Evolutionary conservation across 2,888 invertebrate species (phyloP), one percentile per base, ranked within the genome.

Genomic region (Rhyacophila evoluta): DNA sequence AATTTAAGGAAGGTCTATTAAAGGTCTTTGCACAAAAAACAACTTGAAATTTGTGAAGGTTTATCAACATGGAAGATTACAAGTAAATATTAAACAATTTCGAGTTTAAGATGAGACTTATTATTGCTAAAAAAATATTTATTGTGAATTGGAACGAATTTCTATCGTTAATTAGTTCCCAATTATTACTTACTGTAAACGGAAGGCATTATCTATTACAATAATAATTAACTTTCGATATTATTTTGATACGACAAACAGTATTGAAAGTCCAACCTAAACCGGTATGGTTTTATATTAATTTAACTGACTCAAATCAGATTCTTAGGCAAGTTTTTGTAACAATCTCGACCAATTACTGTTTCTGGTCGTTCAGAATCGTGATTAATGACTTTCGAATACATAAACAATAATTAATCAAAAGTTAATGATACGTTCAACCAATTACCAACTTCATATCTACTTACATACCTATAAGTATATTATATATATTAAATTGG

Each of bases 371-470:
- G 29, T 33, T 33, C 6, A 6, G 55, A 55, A 25, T 55, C 19
- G 55, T 55, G 55, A 55, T 55, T 55, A 55, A 55, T 55, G 55
- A 55, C 55, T 55, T 55, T 55, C 55, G 19, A 55, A 55, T 55
- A 55, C 55, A 55, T 55, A 55, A 55, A 55, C 55, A 55, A 55
- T 55, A 55, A 55, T 55, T 55, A 55, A 55, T 55, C 55, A 55
- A 55, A 55, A 55, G 55, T 55, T 55, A 55, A 55, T 55, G 55
- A 55, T 55, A 55, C 55, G 55, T 55, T 19, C 19, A 55, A 55
- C 55, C 55, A 55, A 55, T 55, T 55, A 55, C 55, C 55, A 55
- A 55, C 15, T 55, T 19, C 8, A 19, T 19, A 55, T 55, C 8
- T 55, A 55, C 55, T 55, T 25, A 55, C 8, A 19, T 55, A 55